Base-by-base conservation (phyloP, 2,797 vertebrate species). In the Rhodeus uyekii region DNA sequence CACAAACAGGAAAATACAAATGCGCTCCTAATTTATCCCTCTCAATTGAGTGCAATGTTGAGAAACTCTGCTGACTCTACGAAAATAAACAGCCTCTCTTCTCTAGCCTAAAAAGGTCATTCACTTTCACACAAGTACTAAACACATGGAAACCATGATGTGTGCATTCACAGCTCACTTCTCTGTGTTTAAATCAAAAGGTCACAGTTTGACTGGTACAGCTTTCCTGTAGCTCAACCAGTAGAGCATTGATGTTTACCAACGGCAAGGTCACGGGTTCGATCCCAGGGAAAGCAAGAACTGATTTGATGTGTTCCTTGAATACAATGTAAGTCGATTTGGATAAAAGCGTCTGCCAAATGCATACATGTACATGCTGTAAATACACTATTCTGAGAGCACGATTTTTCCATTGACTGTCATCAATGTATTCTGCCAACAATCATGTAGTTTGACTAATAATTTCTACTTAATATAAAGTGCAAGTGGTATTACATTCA, bases 1-100 rank as follows among this genome's bases (percentile, higher is more conserved):
- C 58, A 64, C 76, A 85, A 85, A 83, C 84, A 85, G 84, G 77
- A 83, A 85, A 81, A 64, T 65, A 80, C 69, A 71, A 83, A 81
- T 12, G 36, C 18, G 27, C 34, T 12, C 6, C 36, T 36, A 68
- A 73, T 80, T 29, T 78, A 81, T 71, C 77, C 48, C 32, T 58
- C 69, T 76, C 3, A 42, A 9, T 38, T 18, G 27, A 78, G 68
- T 27, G 48, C 38, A 24, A 34, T 38, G 68, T 78, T 83, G 65
- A 72, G 50, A 82, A 60, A 8, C 60, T 68, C 0, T n/a, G 14
- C 39, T 61, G 50, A 76, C 73, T 85, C 63, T 76, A 68, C 14
- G 50, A 83, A 80, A 81, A 83, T 78, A 87, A 85, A 87, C 73
- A 87, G 63, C 10, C 73, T 22, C 19, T 76, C 50, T 18, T 76